Conservation (phyloP, 92 coral and sea anemone genomes). For the Galaxea fascicularis region DNA sequence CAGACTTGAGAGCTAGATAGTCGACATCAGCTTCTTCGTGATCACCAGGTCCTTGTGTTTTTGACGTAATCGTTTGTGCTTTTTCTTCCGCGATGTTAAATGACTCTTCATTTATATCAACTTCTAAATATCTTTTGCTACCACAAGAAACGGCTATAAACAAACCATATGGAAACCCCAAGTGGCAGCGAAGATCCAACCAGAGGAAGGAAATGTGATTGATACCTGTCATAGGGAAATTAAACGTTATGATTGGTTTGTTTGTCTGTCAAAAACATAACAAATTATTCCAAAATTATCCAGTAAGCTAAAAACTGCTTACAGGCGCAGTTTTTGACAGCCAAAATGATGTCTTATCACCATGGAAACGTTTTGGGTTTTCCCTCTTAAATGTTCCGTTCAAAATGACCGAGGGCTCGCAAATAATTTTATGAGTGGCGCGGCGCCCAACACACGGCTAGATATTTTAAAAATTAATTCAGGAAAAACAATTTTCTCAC, state of each 20-base stretch:
- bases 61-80: not conserved
- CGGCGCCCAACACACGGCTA: not conserved
- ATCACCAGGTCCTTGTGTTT: not conserved
- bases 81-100: slow-evolving; percentile 10
- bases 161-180: not conserved
- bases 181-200: slow-evolving; percentile 5
- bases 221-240: slow-evolving; percentile 1
- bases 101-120: not conserved
- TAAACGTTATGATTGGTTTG: slow-evolving; percentile 1
- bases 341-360: not conserved
- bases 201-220: slow-evolving; percentile 10
- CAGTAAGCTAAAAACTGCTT: not conserved
- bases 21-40: slow-evolving; percentile 1
- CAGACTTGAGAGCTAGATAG: not conserved
- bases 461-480: no score
- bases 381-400: slow-evolving; percentile 74
- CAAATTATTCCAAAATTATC: not conserved
- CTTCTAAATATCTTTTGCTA: not conserved
- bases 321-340: not conserved
- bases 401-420: slow-evolving; percentile 67
- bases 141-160: not conserved
- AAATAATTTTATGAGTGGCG: not conserved
- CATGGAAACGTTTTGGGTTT: slow-evolving; percentile 34
- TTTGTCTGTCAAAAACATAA: not conserved
- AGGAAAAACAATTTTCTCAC: no score